Evolutionary conservation across 2,888 invertebrate genomes (phyloP).

Genomic region (Zhuqinia jingwanae): DNA sequence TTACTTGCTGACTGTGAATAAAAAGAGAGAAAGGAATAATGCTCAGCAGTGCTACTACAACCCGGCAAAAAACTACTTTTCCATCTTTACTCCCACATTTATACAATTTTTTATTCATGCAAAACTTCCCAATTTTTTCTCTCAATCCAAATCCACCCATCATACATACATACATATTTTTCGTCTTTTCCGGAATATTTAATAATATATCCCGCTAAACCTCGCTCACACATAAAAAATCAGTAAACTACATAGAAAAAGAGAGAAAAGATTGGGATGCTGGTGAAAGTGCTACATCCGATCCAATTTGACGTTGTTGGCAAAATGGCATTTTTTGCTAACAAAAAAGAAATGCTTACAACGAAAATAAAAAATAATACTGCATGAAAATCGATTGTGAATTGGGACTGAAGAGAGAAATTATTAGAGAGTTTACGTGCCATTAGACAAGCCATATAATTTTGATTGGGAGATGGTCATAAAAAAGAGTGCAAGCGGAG

Average conservation of each 20-base stretch:
- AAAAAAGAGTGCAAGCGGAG: neutral
- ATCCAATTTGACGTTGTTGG: neutral
- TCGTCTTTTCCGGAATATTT: conserved; percentile 26
- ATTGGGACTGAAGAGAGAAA: conserved; percentile 11
- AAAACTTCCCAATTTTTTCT: neutral
- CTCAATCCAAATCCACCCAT: conserved; percentile 14
- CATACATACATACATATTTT: too few species aligned
- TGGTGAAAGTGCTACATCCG: conserved; percentile 25
- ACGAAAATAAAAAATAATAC: neutral
- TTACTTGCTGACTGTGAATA: too few species aligned
- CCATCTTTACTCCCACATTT: too few species aligned
- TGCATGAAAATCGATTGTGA: conserved; percentile 23
- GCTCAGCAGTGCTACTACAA: too few species aligned
- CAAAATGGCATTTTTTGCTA: neutral
- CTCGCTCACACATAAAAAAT: conserved; percentile 46
- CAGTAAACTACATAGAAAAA: conserved; percentile 44
- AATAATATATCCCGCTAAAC: conserved; percentile 4
- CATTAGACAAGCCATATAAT: conserved; percentile 50
- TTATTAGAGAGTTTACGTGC: conserved; percentile 42
- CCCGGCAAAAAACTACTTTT: too few species aligned
- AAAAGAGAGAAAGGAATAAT: too few species aligned
- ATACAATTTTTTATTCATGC: too few species aligned
- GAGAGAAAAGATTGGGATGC: too few species aligned
- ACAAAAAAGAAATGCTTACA: neutral
- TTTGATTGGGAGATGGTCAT: conserved; percentile 4